Base-by-base conservation (phyloP, 2,888 invertebrate genomes). In the Ctenicera cuprea region DNA sequence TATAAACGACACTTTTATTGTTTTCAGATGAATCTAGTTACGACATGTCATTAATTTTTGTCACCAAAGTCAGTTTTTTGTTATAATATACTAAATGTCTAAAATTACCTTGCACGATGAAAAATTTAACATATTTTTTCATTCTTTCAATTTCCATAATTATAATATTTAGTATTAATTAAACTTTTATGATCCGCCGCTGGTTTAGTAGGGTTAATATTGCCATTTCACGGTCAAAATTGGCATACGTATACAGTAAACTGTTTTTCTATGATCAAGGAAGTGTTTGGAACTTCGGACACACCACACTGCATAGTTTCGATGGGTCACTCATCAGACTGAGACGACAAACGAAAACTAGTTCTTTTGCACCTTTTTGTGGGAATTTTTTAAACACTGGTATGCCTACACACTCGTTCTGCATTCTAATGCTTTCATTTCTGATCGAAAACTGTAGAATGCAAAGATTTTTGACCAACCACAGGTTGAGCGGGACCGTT, bases 161-260 rank as follows among this genome's bases (percentile, higher is more conserved):
- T n/a, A n/a, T n/a, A n/a, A n/a, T n/a, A n/a, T n/a, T n/a, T n/a
- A n/a, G n/a, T n/a, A n/a, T n/a, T n/a, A n/a, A n/a, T n/a, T n/a
- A n/a, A n/a, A n/a, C n/a, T n/a, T n/a, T n/a, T n/a, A n/a, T 26
- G 26, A 9, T 52, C 4, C 52, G 52, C 61, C 72, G 50, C 72
- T 68, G 75, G 54, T 57, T 26, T 45, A 12, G 48, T 61, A 73
- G 71, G 73, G 74, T 76, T 78, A 75, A 73, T 75, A 26, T 26
- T 7, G n/a, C n/a, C 26, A 52, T 52, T 52, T 52, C 26, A 26
- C 52, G 52, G 52, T 52, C 26, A 20, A 52, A 52, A 52, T 26
- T 20, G 26, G 45, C 45, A 16, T 45, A 14, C 41, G n/a, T n/a
- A 26, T 65, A 45, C 16, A 41, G 61, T 43, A 37, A 48, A 26